phyloP scores from a whole-genome alignment of 2,113 vertebrate species.

The Ondatra zibethicus region DNA sequence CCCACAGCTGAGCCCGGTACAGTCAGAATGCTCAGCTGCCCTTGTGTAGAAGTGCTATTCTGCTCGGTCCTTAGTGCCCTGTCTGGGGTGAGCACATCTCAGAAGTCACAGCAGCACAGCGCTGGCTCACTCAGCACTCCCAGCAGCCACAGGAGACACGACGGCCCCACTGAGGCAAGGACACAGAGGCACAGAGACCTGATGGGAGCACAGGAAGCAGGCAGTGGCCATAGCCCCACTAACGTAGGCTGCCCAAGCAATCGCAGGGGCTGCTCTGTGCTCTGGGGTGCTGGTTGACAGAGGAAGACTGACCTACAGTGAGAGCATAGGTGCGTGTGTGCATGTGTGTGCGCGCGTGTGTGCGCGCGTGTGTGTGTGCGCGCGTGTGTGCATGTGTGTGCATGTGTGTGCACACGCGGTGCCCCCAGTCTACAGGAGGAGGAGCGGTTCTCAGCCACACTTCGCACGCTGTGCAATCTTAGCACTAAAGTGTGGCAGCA shows the following conservation, averaged over 20 bases:
- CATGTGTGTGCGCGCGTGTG: too few species aligned
- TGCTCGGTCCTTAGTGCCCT: background rate
- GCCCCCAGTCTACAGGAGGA: background rate
- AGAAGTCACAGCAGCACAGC: background rate
- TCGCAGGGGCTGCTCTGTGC: background rate
- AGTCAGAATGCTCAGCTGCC: background rate
- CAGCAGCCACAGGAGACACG: accelerated
- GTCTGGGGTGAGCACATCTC: background rate
- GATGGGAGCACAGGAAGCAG: background rate
- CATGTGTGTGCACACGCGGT: too few species aligned
- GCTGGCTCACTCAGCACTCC: background rate
- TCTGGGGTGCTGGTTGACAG: background rate
- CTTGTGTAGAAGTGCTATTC: background rate
- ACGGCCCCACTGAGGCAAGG: too few species aligned
- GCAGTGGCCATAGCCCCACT: background rate
- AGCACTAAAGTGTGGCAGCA: too few species aligned
- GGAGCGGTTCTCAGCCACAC: background rate
- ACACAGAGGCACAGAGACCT: background rate
- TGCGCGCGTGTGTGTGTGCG: accelerated
- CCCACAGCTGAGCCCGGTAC: background rate
- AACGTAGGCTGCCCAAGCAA: background rate
- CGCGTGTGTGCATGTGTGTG: background rate
- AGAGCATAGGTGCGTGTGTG: background rate
- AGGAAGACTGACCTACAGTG: background rate
- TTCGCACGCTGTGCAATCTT: background rate